Evolutionary conservation across 2,888 invertebrate species (phyloP).

Genomic region (Agrilus biguttatus): DNA sequence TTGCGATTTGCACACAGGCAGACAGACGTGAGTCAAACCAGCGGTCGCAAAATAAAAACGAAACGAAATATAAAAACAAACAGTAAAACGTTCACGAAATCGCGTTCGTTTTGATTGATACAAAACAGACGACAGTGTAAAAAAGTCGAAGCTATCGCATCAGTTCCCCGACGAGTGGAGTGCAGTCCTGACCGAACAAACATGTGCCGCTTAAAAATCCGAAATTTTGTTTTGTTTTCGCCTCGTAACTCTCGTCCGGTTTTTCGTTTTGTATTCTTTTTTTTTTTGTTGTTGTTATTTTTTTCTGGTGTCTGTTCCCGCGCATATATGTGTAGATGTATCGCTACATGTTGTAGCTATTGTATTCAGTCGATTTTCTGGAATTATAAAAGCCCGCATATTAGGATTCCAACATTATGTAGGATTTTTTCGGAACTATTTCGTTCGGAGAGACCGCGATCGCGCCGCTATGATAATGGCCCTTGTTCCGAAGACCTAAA

Average conservation of each 20-base stretch:
- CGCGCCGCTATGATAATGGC: too few relatives aligned
- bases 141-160: constrained; percentile 20
- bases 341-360: constrained; percentile 12
- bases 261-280: constrained; percentile 16
- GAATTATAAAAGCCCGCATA: constrained; percentile 23
- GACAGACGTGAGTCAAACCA: not conserved
- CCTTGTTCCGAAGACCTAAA: too few relatives aligned
- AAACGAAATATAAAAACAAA: constrained; percentile 21
- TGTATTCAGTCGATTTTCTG: constrained; percentile 23
- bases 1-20: constrained; percentile 12
- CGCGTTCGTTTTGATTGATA: constrained; percentile 28
- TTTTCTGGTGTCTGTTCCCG: constrained; percentile 9
- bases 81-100: too few relatives aligned
- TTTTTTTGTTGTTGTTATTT: too few relatives aligned
- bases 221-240: constrained; percentile 21
- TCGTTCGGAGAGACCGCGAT: constrained; percentile 1
- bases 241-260: constrained; percentile 6
- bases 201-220: constrained; percentile 25
- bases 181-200: constrained; percentile 14
- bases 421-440: constrained; percentile 17
- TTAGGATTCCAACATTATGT: constrained; percentile 26
- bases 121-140: constrained; percentile 28
- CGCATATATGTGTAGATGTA: too few relatives aligned
- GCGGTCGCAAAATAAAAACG: constrained; percentile 8
- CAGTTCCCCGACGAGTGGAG: too few relatives aligned